Base-by-base conservation (phyloP, 2,888 invertebrate genomes). In the Ametastegia equiseti region DNA sequence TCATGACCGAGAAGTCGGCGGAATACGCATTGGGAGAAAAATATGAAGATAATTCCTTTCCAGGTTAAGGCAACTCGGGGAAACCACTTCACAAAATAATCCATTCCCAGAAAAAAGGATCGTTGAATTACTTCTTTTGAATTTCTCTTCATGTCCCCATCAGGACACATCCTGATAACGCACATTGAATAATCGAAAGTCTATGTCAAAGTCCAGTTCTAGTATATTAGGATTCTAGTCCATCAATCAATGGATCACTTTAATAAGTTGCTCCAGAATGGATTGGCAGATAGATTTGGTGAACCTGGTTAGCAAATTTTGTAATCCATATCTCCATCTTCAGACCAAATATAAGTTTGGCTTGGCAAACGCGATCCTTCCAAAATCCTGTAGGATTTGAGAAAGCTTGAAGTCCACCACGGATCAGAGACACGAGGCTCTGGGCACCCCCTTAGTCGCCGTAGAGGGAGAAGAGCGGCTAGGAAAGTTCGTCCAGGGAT, bases 401-500 rank as follows among this genome's bases (percentile, higher is more conserved):
- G 13, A 60, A 57, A 75, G 54, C 75, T 36, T n/a, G 23, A 39
- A 75, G 50, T 33, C 36, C 57, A 75, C 75, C 23, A 36, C 19
- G 78, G 78, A 78, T 36, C 39, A 39, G 60, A 42, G 75, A n/a
- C 36, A 75, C 71, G 15, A 47, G 39, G 45, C 27, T 27, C 45
- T 30, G 54, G 36, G 33, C 57, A 9, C 78, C 60, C 42, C 42
- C n/a, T 39, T 78, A 57, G 78, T 78, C 45, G 60, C 27, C 60
- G 63, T 39, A 27, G 42, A 60, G 78, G 60, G 78, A 75, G 75
- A 33, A 75, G 73, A 33, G 6, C 45, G 23, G 45, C 27, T 19
- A 57, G 77, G 78, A 78, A 78, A 78, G 78, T 78, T 78, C 78
- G 82, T 84, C 57, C 81, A 78, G 67, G 80, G 57, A 79, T 67